Base-by-base conservation (phyloP, 2,113 vertebrate species). In the Apaloderma vittatum region DNA sequence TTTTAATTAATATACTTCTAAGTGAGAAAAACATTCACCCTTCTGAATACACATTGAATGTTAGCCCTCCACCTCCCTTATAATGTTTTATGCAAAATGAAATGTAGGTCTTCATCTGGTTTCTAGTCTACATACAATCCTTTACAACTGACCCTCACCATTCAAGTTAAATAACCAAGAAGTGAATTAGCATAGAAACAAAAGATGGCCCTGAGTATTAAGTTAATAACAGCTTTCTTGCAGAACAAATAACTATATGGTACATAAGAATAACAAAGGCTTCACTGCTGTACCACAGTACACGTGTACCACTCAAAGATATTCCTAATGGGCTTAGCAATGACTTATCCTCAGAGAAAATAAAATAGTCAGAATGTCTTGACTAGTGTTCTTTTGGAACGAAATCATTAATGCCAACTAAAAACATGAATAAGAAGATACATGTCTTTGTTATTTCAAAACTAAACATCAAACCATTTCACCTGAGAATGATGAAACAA, bases 391-490 rank as follows among this genome's bases (percentile, higher is more conserved):
- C 68, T 81, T 91, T 91, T 61, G 86, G 65, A 90, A 94, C 78
- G 21, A 93, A 91, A 78, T 71, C 4, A 72, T 67, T 91, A 84
- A 71, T 61, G 55, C 4, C 75, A 94, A 94, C 91, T 94, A 88
- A 86, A 88, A 84, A 36, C 29, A 73, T 66, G n/a, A 92, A 80
- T 83, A 9, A 17, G 86, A 92, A 92, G 68, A 80, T 75, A 40
- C 4, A 34, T n/a, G 19, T 22, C 68, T 86, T 49, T 51, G 36
- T 68, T 75, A 29, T 91, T 94, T 83, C 46, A 86, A 91, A 94
- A 94, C 43, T 66, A 58, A 90, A 63, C 59, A 94, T 67, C 55
- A 91, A 91, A 90, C 88, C 43, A 86, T 58, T 95, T 88, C 20
- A 71, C 71, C 26, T 88, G 46, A 94, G 51, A 86, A 66, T 43